These are phyloP conservation scores for Siniperca obscura DNA, from an alignment of 2,797 vertebrate genomes.

Conservation along the genomic window DNA sequence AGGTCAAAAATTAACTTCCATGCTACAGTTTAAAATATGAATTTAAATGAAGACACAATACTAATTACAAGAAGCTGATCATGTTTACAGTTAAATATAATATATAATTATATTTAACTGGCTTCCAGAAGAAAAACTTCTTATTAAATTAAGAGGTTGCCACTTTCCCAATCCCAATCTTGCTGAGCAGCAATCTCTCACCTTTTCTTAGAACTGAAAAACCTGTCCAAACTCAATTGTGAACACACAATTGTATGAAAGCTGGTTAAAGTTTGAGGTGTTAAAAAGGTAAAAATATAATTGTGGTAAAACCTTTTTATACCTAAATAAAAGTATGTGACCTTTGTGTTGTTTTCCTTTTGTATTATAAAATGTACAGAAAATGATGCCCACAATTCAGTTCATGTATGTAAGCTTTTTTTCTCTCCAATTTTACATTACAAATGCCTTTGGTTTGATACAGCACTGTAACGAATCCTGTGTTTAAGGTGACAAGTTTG, in stretches of 20 bases:
- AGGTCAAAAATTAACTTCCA: not conserved
- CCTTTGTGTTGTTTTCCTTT: slow-evolving; percentile 13
- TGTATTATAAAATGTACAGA: not conserved
- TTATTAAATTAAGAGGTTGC: not conserved
- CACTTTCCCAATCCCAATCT: not conserved
- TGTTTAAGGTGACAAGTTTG: not conserved
- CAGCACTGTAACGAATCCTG: not conserved
- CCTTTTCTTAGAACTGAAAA: not conserved
- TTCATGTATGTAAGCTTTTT: not conserved
- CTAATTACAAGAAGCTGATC: not conserved
- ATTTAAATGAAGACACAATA: not conserved
- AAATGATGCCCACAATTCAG: not conserved
- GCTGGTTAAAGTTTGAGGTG: slow-evolving; percentile 14
- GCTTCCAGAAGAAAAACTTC: not conserved
- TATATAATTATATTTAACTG: too few relatives aligned
- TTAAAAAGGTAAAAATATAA: not conserved
- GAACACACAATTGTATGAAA: not conserved
- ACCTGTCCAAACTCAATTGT: not conserved
- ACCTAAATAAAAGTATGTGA: slow-evolving; percentile 13
- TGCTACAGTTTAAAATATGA: not conserved
- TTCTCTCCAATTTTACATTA: not conserved
- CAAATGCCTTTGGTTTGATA: not conserved
- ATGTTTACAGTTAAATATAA: not conserved
- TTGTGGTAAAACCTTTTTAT: not conserved
- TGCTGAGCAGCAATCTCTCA: not conserved